phyloP scores from a whole-genome alignment of 1,140 invertebrate genomes.

The Ceratosolen fusciceps region DNA sequence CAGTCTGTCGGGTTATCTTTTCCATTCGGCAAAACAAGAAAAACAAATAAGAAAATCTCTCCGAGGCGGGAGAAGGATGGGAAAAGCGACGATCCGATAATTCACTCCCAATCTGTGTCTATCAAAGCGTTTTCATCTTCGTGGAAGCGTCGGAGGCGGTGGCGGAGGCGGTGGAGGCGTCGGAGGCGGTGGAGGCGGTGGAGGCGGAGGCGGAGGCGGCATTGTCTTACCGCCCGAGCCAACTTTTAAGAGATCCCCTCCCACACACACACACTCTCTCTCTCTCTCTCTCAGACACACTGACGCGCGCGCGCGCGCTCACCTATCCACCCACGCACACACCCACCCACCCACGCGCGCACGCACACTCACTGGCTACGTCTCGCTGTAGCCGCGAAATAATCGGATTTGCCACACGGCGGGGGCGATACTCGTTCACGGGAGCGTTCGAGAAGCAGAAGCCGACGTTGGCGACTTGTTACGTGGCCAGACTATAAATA shows the following conservation, averaged over 20 bases:
- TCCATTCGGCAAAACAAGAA: slow-evolving; percentile 16
- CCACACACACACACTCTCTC: too few relatives aligned
- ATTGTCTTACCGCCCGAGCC: background rate
- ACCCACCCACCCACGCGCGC: too few relatives aligned
- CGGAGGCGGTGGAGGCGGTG: background rate
- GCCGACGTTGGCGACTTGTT: background rate
- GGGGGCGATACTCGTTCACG: slow-evolving; percentile 14
- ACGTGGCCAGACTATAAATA: slow-evolving; percentile 19
- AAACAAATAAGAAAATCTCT: slow-evolving; percentile 22
- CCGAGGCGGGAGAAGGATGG: background rate
- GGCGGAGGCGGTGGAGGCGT: background rate
- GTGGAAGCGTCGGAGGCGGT: background rate
- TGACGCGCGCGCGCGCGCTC: too few relatives aligned
- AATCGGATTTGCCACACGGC: slow-evolving; percentile 36
- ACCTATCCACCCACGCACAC: too few relatives aligned
- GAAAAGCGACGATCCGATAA: slow-evolving; percentile 32
- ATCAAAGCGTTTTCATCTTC: slow-evolving; percentile 37
- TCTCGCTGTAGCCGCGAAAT: slow-evolving; percentile 18
- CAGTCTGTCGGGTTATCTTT: slow-evolving; percentile 11
- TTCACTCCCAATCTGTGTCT: slow-evolving; percentile 40
- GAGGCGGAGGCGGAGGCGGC: background rate
- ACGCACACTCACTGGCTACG: too few relatives aligned
- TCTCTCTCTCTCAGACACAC: too few relatives aligned
- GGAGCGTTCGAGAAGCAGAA: slow-evolving; percentile 7
- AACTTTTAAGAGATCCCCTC: slow-evolving; percentile 35